Base-by-base conservation (phyloP, 2,113 vertebrate genomes). In the Henicopernis longicauda region DNA sequence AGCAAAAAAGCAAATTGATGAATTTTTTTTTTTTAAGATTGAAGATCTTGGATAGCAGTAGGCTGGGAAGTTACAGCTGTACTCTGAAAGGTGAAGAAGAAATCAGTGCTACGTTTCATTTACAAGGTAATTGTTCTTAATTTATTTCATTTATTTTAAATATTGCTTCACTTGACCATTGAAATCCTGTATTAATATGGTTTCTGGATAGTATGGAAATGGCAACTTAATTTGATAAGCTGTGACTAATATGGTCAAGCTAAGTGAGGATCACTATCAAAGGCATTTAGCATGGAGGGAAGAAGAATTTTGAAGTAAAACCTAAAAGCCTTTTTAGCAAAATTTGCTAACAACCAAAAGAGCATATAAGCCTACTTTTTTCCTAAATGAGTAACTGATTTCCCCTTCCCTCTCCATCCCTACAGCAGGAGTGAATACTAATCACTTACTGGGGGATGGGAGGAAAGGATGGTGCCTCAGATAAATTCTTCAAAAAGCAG, bases 1-100 rank as follows among this genome's bases (percentile, higher is more conserved):
- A 44, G 14, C 6, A 6, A 36, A 52, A 69, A 72, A 57, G 3
- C 7, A 63, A 70, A 71, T 6, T 20, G 1, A 0, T 88, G 4
- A 54, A 54, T 67, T 58, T 58, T 26, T 49, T 47, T 38, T 38
- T 92, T 83, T 96, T 32, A 84, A 98, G 98, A 61, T 32, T 98
- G 55, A 61, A 9, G 3, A 7, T 98, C 55, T 55, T 16, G 20
- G 93, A 95, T 6, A 86, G 27, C 21, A 88, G 89, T 67, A 89
- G 97, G 3, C 45, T 98, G 92, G 98, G 97, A 87, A 97, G 10
- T 62, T 98, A 98, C 71, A 95, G 49, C 31, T 98, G 98, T 82
- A 27, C 89, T 80, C 90, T 98, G 90, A 90, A 93, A 89, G 95
- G 82, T 23, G 13, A 72, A 82, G 36, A 92, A 85, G 80, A 97